Base-by-base conservation (phyloP, 2,113 vertebrate genomes). In the Chionomys nivalis region DNA sequence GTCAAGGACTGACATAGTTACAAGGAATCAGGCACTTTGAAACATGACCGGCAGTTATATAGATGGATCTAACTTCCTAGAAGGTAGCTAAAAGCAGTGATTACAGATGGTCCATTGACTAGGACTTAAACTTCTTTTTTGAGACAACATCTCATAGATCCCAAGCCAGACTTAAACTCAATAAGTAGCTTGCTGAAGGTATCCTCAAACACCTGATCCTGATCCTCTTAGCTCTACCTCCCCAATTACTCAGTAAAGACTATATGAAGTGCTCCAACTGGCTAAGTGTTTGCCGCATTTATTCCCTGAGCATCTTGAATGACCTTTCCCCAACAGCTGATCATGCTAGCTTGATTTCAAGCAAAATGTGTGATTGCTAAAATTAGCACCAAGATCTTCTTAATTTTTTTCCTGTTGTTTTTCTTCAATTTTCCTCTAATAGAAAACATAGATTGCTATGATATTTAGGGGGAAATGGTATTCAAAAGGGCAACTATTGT, bases 251-350 rank as follows among this genome's bases (percentile, higher is more conserved):
- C 42, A 72, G 2, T 39, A 55, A 94, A 95, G 63, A 76, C 78
- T 76, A 28, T 49, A 92, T 63, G 87, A 90, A 96, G 61, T 24
- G 33, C 39, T 96, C 87, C 26, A 75, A 47, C 61, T 16, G 9
- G 36, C 76, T 95, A 83, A 94, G 81, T 3, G 11, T 70, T 87
- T 72, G 39, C 88, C 85, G 58, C 11, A 7, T 55, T 89, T 88
- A 94, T 95, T 96, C 36, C 86, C 95, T 65, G 77, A 95, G 83
- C 28, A 44, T 73, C 75, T 95, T 92, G 55, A 89, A 94, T 81
- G 81, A 94, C 58, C 44, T 95, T 97, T 95, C 82, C 95, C 44
- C 42, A 97, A 86, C 63, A 96, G 47, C 66, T 79, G 82, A 94
- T 93, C 89, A 66, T 1, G 75, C n/a, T 33, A 72, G 19, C 63